A percentile compares a stretch with the other conserved stretches of the same genome.
Conservation (phyloP, 2,888 invertebrate genomes). For the Epiperipatus broadwayi region DNA sequence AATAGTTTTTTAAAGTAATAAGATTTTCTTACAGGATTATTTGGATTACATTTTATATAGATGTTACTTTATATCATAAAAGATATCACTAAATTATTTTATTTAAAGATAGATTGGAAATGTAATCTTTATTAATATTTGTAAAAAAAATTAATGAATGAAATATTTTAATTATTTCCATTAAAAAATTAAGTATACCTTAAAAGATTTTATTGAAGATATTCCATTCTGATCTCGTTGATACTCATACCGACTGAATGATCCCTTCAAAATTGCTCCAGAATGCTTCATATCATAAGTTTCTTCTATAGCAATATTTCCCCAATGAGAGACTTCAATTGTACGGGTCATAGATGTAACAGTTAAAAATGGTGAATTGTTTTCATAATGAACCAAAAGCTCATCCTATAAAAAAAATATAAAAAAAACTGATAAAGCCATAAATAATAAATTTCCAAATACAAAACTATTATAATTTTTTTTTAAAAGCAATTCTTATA, state of each 20-base stretch:
- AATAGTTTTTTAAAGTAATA: too few relatives aligned
- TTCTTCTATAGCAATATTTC: conserved; percentile 93
- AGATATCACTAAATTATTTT: too few relatives aligned
- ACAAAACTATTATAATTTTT: neutral
- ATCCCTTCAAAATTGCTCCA: conserved; percentile 76
- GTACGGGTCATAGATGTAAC: conserved; percentile 63
- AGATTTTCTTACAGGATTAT: too few relatives aligned
- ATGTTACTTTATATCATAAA: too few relatives aligned
- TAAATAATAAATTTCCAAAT: neutral
- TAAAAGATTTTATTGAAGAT: conserved; percentile 75
- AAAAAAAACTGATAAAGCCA: neutral
- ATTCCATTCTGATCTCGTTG: conserved; percentile 74
- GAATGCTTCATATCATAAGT: conserved; percentile 73
- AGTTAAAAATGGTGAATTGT: conserved; percentile 87
- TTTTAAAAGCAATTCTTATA: neutral
- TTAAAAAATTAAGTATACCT: conserved; percentile 32
- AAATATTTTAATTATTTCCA: too few relatives aligned
- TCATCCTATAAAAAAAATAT: conserved; percentile 35
- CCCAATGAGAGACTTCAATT: conserved; percentile 97
- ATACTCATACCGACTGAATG: conserved; percentile 92
- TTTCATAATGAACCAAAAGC: conserved; percentile 73
- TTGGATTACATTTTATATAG: too few relatives aligned
- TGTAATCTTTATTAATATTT: too few relatives aligned
- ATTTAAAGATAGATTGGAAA: too few relatives aligned
- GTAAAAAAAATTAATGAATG: too few relatives aligned